Conservation (phyloP, 1,140 invertebrate species). For the Pissodes strobi region DNA sequence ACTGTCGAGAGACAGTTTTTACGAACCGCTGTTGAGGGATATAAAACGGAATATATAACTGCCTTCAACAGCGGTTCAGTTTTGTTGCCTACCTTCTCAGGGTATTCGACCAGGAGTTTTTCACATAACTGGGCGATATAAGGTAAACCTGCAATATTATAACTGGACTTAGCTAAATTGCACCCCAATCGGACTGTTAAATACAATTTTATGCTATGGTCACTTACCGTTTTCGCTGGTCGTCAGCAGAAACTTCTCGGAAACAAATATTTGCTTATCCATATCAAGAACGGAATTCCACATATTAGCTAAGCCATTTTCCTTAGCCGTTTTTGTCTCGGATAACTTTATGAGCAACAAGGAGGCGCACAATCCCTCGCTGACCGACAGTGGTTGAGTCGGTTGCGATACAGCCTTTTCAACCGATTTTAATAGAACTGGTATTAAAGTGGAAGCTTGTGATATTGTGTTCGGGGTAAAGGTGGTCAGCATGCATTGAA, state of each 20-base stretch:
- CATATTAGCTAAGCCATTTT: constrained; percentile 62
- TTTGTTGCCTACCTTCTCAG: constrained; percentile 62
- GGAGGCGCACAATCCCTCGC: constrained; percentile 79
- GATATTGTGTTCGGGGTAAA: constrained; percentile 63
- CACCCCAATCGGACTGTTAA: too few species aligned
- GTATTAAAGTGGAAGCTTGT: constrained; percentile 61
- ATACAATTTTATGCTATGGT: too few species aligned
- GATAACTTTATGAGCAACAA: constrained; percentile 73
- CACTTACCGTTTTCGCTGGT: constrained; percentile 67
- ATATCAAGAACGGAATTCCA: constrained; percentile 74
- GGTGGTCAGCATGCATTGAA: constrained; percentile 70
- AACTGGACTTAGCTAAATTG: too few species aligned
- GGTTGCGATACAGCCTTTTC: constrained; percentile 73
- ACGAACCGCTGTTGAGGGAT: constrained; percentile 53
- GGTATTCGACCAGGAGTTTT: constrained; percentile 66
- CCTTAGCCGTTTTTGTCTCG: constrained; percentile 61
- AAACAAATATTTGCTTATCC: constrained; percentile 79
- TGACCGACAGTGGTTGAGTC: constrained; percentile 65
- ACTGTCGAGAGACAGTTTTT: constrained; percentile 52
- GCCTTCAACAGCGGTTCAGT: constrained; percentile 64
- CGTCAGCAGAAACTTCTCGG: constrained; percentile 75
- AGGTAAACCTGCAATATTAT: constrained; percentile 58
- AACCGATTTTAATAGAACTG: constrained; percentile 67
- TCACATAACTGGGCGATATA: constrained; percentile 68
- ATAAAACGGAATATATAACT: constrained; percentile 66